Conservation (phyloP, 1,140 invertebrate genomes). For the Ephestia elutella region DNA sequence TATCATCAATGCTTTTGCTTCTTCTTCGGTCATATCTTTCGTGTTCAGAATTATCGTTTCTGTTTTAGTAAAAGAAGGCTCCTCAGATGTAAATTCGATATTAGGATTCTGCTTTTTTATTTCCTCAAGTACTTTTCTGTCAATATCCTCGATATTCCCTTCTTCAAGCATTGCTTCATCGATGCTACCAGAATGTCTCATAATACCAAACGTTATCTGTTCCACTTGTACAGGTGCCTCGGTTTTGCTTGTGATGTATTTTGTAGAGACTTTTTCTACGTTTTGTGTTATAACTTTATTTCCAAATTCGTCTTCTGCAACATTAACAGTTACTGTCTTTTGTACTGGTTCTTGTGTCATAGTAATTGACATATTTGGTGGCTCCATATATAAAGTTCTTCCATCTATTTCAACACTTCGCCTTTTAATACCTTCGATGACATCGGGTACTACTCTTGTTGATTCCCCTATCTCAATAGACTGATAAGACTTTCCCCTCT, state of each 20-base stretch:
- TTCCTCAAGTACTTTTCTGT: slow-evolving; percentile 59
- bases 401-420: slow-evolving; percentile 48
- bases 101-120: slow-evolving; percentile 68
- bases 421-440: slow-evolving; percentile 61
- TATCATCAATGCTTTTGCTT: slow-evolving; percentile 64
- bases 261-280: slow-evolving; percentile 62
- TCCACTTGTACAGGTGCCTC: slow-evolving; percentile 68
- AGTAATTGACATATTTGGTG: slow-evolving; percentile 56
- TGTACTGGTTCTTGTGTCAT: slow-evolving; percentile 68
- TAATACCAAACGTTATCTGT: slow-evolving; percentile 67
- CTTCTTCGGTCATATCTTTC: slow-evolving; percentile 57
- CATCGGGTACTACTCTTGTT: slow-evolving; percentile 54
- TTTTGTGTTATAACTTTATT: slow-evolving; percentile 73
- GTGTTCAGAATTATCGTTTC: slow-evolving; percentile 70
- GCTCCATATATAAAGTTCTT: slow-evolving; percentile 65
- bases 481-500: slow-evolving; percentile 50
- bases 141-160: slow-evolving; percentile 61
- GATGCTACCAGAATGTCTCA: slow-evolving; percentile 50
- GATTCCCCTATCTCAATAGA: slow-evolving; percentile 70
- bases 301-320: slow-evolving; percentile 68
- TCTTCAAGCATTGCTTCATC: slow-evolving; percentile 62
- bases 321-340: slow-evolving; percentile 70
- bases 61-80: slow-evolving; percentile 64
- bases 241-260: slow-evolving; percentile 54
- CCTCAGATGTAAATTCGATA: slow-evolving; percentile 62